These are phyloP conservation scores for Macquaria australasica DNA, from an alignment of 2,113 vertebrate species.

Conservation along the genomic window DNA sequence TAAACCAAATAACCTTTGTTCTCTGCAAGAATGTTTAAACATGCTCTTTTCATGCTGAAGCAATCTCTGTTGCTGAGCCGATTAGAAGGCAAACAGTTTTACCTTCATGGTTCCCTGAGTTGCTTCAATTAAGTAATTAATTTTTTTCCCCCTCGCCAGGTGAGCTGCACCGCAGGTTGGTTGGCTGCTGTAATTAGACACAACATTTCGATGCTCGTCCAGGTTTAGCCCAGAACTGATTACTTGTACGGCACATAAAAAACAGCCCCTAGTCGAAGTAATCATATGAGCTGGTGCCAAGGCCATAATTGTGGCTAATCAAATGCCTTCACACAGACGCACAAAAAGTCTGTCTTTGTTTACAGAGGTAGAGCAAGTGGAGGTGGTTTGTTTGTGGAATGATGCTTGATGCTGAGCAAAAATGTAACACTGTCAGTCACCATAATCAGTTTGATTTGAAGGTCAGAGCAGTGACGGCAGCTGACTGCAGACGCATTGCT, in stretches of 20 bases:
- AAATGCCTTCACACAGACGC: conserved; percentile 61
- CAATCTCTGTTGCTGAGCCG: conserved; percentile 23
- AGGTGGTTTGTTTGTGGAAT: conserved; percentile 59
- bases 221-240: conserved; percentile 55
- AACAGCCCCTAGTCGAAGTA: conserved; percentile 62
- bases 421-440: conserved; percentile 24
- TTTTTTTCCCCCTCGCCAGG: conserved; percentile 66
- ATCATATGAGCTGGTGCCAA: conserved; percentile 53
- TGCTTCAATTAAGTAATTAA: conserved; percentile 69
- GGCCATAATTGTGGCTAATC: conserved; percentile 76
- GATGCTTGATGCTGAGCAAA: conserved; percentile 15
- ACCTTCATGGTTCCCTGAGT: conserved; percentile 65
- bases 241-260: conserved; percentile 46
- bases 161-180: conserved; percentile 54
- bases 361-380: conserved; percentile 46
- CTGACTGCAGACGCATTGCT: conserved; percentile 26
- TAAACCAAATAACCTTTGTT: conserved; percentile 38
- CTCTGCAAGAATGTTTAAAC: conserved; percentile 22
- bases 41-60: conserved; percentile 10
- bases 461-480: conserved; percentile 27
- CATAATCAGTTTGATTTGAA: conserved; percentile 51
- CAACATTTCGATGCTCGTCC: conserved; percentile 45
- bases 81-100: conserved; percentile 61
- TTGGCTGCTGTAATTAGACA: conserved; percentile 68
- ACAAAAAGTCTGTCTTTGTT: conserved; percentile 40